Percentiles rank a stretch among this genome's conserved stretches.
Evolutionary conservation across 1,140 invertebrate species (phyloP).

Genomic region (Brachionus rotundiformis): DNA sequence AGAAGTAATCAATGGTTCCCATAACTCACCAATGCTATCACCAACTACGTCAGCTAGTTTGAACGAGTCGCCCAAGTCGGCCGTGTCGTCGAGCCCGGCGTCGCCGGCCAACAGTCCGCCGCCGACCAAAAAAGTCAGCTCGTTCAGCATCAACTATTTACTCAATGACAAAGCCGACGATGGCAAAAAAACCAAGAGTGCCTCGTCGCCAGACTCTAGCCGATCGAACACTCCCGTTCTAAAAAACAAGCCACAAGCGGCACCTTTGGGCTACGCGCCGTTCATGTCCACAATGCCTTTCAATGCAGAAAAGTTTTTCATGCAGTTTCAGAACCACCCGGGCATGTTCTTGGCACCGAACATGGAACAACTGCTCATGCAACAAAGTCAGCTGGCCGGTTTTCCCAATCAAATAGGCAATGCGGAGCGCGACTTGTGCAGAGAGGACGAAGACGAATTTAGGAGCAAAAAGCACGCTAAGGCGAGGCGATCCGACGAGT

Average conservation of each 20-base stretch:
- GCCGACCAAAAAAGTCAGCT: conserved; percentile 11
- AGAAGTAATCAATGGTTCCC: not conserved
- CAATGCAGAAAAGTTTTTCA: not conserved
- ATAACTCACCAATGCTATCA: not conserved
- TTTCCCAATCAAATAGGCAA: too few species aligned
- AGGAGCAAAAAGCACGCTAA: not conserved
- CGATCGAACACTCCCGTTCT: not conserved
- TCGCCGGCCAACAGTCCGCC: not conserved
- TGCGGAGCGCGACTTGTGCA: too few species aligned
- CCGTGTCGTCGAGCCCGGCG: not conserved
- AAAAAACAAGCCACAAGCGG: not conserved
- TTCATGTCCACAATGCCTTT: not conserved
- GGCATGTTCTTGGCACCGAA: not conserved
- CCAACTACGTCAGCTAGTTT: conserved; percentile 12
- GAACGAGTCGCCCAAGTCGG: conserved; percentile 19
- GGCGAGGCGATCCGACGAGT: not conserved
- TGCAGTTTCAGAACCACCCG: conserved; percentile 5
- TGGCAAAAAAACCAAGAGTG: not conserved
- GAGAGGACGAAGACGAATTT: not conserved
- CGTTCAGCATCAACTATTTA: conserved; percentile 26
- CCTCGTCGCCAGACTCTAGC: not conserved
- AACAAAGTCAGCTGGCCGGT: not conserved
- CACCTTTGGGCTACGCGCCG: not conserved
- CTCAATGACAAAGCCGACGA: not conserved
- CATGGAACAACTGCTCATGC: conserved; percentile 6